These are phyloP conservation scores for Daktulosphaira vitifoliae DNA, from an alignment of 1,140 invertebrate genomes.

Conservation along the genomic window DNA sequence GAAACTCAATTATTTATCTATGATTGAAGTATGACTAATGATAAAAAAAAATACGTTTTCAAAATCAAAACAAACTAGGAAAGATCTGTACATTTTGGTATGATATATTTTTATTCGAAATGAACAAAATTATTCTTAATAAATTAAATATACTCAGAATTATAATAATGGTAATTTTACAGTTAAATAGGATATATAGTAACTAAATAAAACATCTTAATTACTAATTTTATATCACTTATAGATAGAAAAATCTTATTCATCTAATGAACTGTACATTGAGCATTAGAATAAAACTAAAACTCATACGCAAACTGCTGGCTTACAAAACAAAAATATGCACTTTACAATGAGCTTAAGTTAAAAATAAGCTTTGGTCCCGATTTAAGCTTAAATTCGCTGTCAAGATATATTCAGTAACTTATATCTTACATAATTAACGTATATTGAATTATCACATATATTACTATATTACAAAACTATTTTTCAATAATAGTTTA, in stretches of 20 bases:
- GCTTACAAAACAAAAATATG: constrained; percentile 11
- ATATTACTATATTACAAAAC: constrained; percentile 14
- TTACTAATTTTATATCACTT: neutral
- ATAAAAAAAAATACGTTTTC: too few relatives aligned
- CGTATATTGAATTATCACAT: constrained; percentile 26
- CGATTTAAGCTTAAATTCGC: neutral
- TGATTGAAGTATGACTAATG: too few relatives aligned
- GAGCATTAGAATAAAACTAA: constrained; percentile 18
- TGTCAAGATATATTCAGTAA: neutral
- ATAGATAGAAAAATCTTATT: neutral
- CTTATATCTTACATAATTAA: neutral
- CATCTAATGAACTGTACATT: constrained; percentile 12
- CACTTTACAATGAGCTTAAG: neutral
- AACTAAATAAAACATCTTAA: constrained; percentile 16
- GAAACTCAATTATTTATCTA: too few relatives aligned
- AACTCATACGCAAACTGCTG: neutral
- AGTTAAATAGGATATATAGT: constrained; percentile 15
- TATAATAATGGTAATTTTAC: constrained; percentile 31
- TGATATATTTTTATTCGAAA: constrained; percentile 15
- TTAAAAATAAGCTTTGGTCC: neutral
- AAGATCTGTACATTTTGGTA: constrained; percentile 32
- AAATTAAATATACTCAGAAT: constrained; percentile 21
- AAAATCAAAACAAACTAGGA: too few relatives aligned
- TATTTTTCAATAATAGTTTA: constrained; percentile 7
- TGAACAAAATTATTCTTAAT: constrained; percentile 15